phyloP scores from a whole-genome alignment of 2,888 invertebrate species.

The Drosophila austrosaltans region DNA sequence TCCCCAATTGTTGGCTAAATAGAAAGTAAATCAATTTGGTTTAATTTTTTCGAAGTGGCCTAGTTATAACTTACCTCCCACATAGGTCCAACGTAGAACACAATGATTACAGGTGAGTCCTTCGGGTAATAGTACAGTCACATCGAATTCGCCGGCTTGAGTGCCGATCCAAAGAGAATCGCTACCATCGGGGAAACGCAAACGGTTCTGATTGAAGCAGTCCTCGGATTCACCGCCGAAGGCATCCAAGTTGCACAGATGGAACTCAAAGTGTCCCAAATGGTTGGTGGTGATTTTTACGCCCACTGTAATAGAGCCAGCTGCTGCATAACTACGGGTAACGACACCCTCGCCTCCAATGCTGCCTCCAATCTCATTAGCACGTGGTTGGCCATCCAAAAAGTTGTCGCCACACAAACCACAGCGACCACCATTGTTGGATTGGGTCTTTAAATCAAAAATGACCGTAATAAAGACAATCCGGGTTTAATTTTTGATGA shows the following conservation, averaged over 20 bases:
- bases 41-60: background rate
- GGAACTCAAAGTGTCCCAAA: slow-evolving; percentile 84
- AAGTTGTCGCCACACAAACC: slow-evolving; percentile 86
- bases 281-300: slow-evolving; percentile 84
- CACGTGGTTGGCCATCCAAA: slow-evolving; percentile 82
- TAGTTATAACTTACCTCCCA: slow-evolving; percentile 76
- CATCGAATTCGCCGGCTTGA: slow-evolving; percentile 68
- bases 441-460: slow-evolving; percentile 77
- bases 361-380: slow-evolving; percentile 85
- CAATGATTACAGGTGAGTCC: slow-evolving; percentile 85
- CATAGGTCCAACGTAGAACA: slow-evolving; percentile 85
- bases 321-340: slow-evolving; percentile 81
- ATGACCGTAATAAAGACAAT: background rate
- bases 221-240: slow-evolving; percentile 84
- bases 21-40: background rate
- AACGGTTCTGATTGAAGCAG: slow-evolving; percentile 84
- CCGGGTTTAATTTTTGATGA: background rate
- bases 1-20: slow-evolving; percentile 84
- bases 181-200: slow-evolving; percentile 81
- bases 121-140: slow-evolving; percentile 82
- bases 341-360: slow-evolving; percentile 85
- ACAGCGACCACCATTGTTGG: slow-evolving; percentile 84
- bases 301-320: slow-evolving; percentile 65
- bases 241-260: slow-evolving; percentile 84
- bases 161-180: slow-evolving; percentile 63